Base-by-base conservation (phyloP, 2,888 invertebrate species). In the Tuberolachnus salignus region DNA sequence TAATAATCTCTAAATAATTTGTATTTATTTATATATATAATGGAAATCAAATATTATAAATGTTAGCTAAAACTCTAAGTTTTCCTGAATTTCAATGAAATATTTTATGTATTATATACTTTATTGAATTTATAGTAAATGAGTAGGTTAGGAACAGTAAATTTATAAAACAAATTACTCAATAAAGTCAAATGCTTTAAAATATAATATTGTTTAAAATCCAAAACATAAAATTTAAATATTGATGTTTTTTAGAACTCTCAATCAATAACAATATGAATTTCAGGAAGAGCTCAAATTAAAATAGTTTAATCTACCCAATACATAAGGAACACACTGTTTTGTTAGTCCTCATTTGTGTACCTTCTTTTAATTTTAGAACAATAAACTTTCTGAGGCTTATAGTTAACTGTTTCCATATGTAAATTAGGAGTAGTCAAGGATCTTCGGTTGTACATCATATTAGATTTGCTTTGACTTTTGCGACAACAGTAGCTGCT, bases 401-500 rank as follows among this genome's bases (percentile, higher is more conserved):
- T 78, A 69, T 19, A 69, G 51, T 78, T 69, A 78, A 69, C 49
- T 78, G 78, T 61, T 16, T 69, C 67, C 69, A 51, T 55, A 57
- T 78, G 59, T 69, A 78, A 69, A 78, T 78, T 78, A 59, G 78
- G 78, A 69, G 78, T 67, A 42, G 78, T 78, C 69, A 78, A 69
- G n/a, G 78, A 78, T 78, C 78, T 78, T 16, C 78, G 69, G 49
- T 78, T 78, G 67, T 78, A 78, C 69, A 61, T 78, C 59, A 67
- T 78, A 57, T 21, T 78, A 78, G 42, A 69, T 78, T 67, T 78
- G 34, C 78, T 59, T 78, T 57, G 67, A 69, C 78, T 59, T 78
- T 78, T 78, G 57, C 78, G 78, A 78, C 78, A 78, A 69, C 78
- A 78, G 57, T 78, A 78, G 67, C 78, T 78, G 59, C 78, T 69